Percentiles rank a stretch among this genome's conserved stretches.
Conservation (phyloP, 2,113 vertebrate genomes). For the Aplodontia rufa region DNA sequence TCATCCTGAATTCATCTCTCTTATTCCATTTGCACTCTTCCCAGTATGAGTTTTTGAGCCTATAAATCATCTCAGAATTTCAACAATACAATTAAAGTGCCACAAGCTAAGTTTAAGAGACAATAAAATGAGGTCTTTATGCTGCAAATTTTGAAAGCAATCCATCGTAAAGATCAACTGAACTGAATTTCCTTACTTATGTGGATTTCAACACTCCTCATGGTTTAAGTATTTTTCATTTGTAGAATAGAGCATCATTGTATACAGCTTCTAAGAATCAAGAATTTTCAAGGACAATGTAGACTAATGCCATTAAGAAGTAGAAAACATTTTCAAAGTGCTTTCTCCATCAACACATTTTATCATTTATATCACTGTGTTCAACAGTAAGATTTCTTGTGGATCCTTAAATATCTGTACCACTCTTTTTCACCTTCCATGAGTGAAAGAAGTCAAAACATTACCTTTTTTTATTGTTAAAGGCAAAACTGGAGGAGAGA, state of each 20-base stretch:
- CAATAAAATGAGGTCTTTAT: background rate
- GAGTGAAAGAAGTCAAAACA: background rate
- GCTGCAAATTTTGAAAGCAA: background rate
- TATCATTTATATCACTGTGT: background rate
- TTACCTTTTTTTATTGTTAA: background rate
- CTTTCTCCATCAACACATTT: background rate
- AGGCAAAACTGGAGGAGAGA: background rate
- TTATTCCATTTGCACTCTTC: background rate
- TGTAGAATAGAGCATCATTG: background rate
- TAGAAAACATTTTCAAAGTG: background rate
- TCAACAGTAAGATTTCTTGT: background rate
- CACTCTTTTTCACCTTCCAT: background rate
- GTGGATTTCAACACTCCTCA: background rate
- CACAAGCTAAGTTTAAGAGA: background rate
- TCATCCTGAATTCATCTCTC: background rate
- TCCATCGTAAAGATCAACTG: background rate
- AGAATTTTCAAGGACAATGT: background rate
- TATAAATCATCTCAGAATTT: background rate
- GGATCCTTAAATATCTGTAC: background rate
- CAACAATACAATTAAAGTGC: background rate
- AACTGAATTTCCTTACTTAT: background rate
- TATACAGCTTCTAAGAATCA: background rate
- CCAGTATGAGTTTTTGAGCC: background rate
- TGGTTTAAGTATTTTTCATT: background rate
- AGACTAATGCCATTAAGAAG: background rate